Conservation (phyloP, 2,113 vertebrate genomes). For the Egretta garzetta region DNA sequence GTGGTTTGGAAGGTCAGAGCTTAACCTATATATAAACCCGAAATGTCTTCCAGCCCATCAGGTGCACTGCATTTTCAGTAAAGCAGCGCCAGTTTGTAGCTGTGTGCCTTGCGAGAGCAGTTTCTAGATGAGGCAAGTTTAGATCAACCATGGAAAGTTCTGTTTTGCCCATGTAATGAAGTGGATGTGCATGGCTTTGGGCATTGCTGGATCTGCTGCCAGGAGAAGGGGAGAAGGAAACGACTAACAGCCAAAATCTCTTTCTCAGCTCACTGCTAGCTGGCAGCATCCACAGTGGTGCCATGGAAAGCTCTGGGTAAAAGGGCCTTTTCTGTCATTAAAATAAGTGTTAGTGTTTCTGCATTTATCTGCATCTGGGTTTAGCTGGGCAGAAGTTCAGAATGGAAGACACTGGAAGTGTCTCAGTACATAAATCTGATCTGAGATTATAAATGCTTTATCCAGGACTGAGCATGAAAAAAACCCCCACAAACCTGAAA, state of each 20-base stretch:
- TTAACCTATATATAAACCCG: slow-evolving; percentile 12
- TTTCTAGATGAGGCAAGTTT: not conserved
- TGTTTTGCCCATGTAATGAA: not conserved
- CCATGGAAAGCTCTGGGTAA: accelerated
- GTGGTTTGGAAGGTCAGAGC: not conserved
- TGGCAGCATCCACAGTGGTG: not conserved
- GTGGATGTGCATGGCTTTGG: not conserved
- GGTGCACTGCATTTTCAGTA: not conserved
- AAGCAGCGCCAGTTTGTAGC: not conserved
- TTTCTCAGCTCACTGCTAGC: not conserved
- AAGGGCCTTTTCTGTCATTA: not conserved
- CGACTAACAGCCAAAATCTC: not conserved
- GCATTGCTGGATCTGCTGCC: not conserved
- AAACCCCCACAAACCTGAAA: not conserved
- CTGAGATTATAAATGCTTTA: not conserved
- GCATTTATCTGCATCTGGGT: not conserved
- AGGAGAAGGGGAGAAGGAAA: not conserved
- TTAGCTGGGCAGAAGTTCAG: not conserved
- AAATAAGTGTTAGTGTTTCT: not conserved
- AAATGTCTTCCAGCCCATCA: slow-evolving; percentile 1
- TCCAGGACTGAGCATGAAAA: not conserved
- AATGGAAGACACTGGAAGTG: not conserved
- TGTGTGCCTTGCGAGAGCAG: not conserved
- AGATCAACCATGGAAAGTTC: not conserved
- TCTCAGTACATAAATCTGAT: not conserved